These are phyloP conservation scores for Stenolophus ochropezus DNA, from an alignment of 2,888 invertebrate genomes.

Conservation along the genomic window DNA sequence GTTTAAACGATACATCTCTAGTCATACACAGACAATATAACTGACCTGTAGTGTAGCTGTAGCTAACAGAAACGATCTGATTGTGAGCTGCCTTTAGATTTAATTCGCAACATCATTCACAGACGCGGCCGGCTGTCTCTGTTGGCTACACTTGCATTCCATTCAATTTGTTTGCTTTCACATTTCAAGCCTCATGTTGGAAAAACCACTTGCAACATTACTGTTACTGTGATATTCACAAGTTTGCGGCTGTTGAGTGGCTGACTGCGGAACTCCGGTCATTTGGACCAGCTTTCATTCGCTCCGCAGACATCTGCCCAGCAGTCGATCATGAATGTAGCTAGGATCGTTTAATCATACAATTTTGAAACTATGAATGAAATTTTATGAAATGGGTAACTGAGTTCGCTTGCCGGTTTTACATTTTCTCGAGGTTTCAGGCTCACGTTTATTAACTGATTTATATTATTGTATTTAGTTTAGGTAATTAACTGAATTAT, in stretches of 20 bases:
- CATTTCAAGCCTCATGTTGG: conserved; percentile 65
- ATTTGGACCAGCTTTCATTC: conserved; percentile 3
- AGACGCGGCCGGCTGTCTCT: not conserved
- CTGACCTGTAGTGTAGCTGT: not conserved
- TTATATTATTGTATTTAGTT: conserved; percentile 43
- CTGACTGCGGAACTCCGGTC: not conserved
- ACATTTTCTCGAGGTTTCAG: conserved; percentile 35
- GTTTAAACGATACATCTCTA: conserved; percentile 49
- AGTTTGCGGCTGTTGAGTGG: conserved; percentile 39
- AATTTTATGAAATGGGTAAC: conserved; percentile 50
- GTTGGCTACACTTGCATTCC: not conserved
- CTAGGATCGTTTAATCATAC: conserved; percentile 59
- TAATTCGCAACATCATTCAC: not conserved
- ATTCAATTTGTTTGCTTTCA: conserved; percentile 57
- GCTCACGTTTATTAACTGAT: conserved; percentile 42
- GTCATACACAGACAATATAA: conserved; percentile 48
- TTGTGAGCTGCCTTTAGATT: not conserved
- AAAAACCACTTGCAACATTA: conserved; percentile 68
- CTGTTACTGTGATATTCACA: conserved; percentile 72
- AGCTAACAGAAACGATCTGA: not conserved
- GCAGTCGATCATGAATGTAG: conserved; percentile 52
- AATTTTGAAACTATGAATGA: conserved; percentile 52
- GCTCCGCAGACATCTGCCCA: not conserved
- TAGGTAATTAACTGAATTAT: conserved; percentile 51
- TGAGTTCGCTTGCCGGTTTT: conserved; percentile 50